These are phyloP conservation scores for Mionectes macconnelli DNA, from an alignment of 2,113 vertebrate genomes.

Conservation along the genomic window DNA sequence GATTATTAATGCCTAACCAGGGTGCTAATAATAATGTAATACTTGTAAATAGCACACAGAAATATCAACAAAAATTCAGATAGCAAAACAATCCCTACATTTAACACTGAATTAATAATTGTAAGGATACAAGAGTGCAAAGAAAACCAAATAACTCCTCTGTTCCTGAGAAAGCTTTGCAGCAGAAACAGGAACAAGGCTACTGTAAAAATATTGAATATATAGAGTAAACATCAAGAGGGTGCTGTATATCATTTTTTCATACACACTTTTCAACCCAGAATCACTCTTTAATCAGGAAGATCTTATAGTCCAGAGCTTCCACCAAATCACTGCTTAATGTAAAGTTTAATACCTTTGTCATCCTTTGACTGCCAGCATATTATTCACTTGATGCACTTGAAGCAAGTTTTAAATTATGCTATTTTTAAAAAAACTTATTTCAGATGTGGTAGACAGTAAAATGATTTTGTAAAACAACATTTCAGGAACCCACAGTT, in stretches of 20 bases:
- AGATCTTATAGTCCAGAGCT: slow-evolving; percentile 52
- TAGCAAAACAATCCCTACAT: not conserved
- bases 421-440: not conserved
- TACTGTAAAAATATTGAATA: slow-evolving; percentile 13
- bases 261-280: not conserved
- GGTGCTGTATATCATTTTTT: slow-evolving; percentile 32
- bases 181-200: not conserved
- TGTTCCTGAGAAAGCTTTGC: not conserved
- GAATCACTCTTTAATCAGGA: slow-evolving; percentile 42
- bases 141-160: not conserved
- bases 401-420: slow-evolving; percentile 37
- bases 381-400: not conserved
- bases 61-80: not conserved
- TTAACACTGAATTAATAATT: not conserved
- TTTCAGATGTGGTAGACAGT: not conserved
- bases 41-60: not conserved
- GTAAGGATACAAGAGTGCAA: not conserved
- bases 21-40: not conserved
- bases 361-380: slow-evolving; percentile 39
- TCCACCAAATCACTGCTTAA: slow-evolving; percentile 38
- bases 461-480: slow-evolving; percentile 42
- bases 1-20: not conserved
- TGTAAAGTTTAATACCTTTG: slow-evolving; percentile 37
- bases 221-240: slow-evolving; percentile 14
- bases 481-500: not conserved